Evolutionary conservation across 1,140 invertebrate species (phyloP), one percentile per base, ranked within the genome.

Genomic region (Drosophila setifemur): DNA sequence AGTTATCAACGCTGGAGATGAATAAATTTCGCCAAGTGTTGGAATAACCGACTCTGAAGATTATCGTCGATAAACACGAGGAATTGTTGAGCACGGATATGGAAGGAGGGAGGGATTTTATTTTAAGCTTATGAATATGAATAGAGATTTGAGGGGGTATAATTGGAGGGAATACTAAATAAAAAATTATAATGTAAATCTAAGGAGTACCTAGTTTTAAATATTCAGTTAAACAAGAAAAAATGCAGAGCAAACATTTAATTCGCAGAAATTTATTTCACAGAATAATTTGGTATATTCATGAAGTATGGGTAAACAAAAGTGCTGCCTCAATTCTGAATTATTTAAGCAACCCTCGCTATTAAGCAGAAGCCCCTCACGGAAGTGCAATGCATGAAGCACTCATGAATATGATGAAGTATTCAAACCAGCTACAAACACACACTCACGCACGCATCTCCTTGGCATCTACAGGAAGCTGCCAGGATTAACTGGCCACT

Each of bases 401-500:
- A 61, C 45, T 68, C 69, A 78, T 78, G 69, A 54, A 78, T 55
- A 57, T 77, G 61, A 72, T 78, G 45, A 49, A 54, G 44, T 64
- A 58, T 69, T 63, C 68, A 72, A 64, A 61, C 35, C 48, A 23
- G 33, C 31, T 33, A 16, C 60, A 45, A n/a, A 26, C 18, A 45
- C 39, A 16, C 40, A 47, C 45, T 33, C 37, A 33, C 2, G 19
- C 37, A 53, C 25, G 19, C 28, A 28, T 9, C 23, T 52, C 16
- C 37, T 66, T 35, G 18, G 12, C 31, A 14, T 6, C 4, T 18
- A 35, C 74, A 53, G 71, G 70, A 86, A 86, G 75, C 58, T 53
- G 40, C 31, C 54, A 68, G 79, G 79, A 85, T 85, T 83, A 83
- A 79, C 74, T 63, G 79, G 70, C 74, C 72, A 86, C 81, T 86